Conservation (phyloP, 2,888 invertebrate genomes). For the Morinoia aosen region DNA sequence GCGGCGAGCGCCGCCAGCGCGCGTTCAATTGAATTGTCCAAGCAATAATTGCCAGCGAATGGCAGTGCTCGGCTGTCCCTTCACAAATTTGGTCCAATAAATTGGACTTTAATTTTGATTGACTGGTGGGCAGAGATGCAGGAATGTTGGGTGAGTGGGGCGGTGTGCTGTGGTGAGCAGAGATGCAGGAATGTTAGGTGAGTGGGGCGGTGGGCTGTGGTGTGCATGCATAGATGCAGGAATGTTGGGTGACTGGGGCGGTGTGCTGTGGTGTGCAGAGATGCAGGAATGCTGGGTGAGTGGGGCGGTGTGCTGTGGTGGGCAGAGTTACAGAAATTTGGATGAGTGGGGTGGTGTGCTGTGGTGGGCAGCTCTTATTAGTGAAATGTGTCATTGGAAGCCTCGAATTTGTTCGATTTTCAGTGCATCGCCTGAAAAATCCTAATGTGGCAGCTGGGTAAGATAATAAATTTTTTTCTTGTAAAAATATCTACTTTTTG, state of each 20-base stretch:
- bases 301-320: neutral
- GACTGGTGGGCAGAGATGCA: constrained; percentile 8
- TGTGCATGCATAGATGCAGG: too few relatives aligned
- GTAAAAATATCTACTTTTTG: too few relatives aligned
- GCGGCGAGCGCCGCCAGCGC: neutral
- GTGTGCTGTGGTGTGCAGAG: neutral
- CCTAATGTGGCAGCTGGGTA: too few relatives aligned
- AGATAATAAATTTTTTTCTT: too few relatives aligned
- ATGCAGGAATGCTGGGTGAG: neutral
- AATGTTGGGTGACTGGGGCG: too few relatives aligned
- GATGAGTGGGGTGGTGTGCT: neutral
- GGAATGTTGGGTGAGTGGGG: neutral
- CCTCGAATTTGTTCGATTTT: too few relatives aligned
- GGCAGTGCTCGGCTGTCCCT: neutral
- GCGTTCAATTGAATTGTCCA: neutral
- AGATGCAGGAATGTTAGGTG: neutral
- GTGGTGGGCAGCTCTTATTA: too few relatives aligned
- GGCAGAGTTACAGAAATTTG: neutral
- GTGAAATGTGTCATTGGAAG: too few relatives aligned
- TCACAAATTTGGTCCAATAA: constrained; percentile 7
- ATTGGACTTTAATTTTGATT: constrained; percentile 19
- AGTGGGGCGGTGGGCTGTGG: neutral
- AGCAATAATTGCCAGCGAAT: constrained; percentile 12
- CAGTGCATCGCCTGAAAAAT: too few relatives aligned
- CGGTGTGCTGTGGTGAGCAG: neutral